Evolutionary conservation across 1,140 invertebrate species (phyloP).

Genomic region (Ptiloglossa arizonensis): DNA sequence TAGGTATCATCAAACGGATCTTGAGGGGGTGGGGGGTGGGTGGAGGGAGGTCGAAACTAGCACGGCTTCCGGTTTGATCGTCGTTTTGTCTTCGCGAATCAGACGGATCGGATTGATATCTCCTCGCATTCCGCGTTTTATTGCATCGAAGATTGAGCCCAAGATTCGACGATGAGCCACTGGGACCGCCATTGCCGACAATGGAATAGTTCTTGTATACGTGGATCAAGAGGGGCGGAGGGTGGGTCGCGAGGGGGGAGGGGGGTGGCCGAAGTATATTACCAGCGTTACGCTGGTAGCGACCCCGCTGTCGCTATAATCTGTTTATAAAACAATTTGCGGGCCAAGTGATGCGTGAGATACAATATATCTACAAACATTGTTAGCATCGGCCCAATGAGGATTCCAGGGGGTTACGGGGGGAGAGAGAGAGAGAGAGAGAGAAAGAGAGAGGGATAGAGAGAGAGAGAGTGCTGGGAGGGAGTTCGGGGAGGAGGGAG

Average conservation of each 20-base stretch:
- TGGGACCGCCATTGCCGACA: constrained; percentile 26
- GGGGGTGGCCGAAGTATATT: constrained; percentile 63
- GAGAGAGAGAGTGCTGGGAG: constrained; percentile 9
- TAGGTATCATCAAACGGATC: not conserved
- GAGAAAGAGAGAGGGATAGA: no score
- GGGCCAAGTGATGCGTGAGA: constrained; percentile 82
- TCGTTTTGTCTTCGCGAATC: not conserved
- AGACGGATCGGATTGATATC: not conserved
- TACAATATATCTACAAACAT: constrained; percentile 83
- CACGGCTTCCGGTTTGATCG: not conserved
- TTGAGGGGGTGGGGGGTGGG: no score
- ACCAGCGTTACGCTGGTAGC: constrained; percentile 65
- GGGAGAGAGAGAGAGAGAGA: no score
- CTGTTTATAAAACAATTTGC: constrained; percentile 84
- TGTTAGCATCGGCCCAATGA: constrained; percentile 82
- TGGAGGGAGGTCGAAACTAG: not conserved
- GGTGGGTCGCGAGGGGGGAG: constrained; percentile 50
- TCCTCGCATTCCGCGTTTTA: not conserved
- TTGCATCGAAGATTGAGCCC: constrained; percentile 20
- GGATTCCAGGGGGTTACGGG: constrained; percentile 76
- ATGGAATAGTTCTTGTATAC: constrained; percentile 41
- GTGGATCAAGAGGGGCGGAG: not conserved
- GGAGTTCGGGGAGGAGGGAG: constrained; percentile 3
- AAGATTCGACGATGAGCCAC: constrained; percentile 1
- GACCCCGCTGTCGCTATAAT: constrained; percentile 80